Base-by-base conservation (phyloP, 2,797 vertebrate species). In the Loriculus beryllinus region DNA sequence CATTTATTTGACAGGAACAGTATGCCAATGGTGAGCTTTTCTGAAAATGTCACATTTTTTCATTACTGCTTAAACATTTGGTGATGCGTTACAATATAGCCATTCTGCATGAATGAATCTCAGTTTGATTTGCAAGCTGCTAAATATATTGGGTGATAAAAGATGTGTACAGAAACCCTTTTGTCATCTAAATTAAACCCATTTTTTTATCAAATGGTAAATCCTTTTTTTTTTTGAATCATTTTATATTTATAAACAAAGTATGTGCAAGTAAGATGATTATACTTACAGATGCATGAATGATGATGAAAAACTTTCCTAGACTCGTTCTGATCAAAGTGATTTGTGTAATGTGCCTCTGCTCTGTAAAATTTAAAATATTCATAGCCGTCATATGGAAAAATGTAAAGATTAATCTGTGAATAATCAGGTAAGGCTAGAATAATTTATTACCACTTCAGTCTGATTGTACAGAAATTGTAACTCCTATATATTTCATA, bases 381-480 rank as follows among this genome's bases (percentile, higher is more conserved):
- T 95, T 93, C 94, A 31, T 68, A 93, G n/a, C 39, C 40, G 62
- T 93, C 78, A 83, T 45, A 75, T 68, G 37, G 63, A 82, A 67
- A 93, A 96, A 96, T 65, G 9, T 67, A 35, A 85, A 70, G 63
- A 86, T 88, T 91, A 82, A 65, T 84, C 86, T 82, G 64, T 33
- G 79, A n/a, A 18, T 39, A 65, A 96, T 52, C 47, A 72, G 57
- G 60, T 93, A 86, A 92, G 62, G 35, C 31, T 87, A 80, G 31
- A 89, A 90, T 92, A 92, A 83, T 21, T 86, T 57, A 95, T 57
- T 88, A 81, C 17, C 76, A 6, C 78, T 93, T 93, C 83, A 86
- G 82, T 86, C 82, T 85, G 64, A 48, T 69, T 88, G 48, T 78
- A 78, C 25, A 95, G 57, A 95, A 94, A 94, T 91, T 93, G 59